Base-by-base conservation (phyloP, 2,888 invertebrate genomes). In the Phyllotreta cruciferae region DNA sequence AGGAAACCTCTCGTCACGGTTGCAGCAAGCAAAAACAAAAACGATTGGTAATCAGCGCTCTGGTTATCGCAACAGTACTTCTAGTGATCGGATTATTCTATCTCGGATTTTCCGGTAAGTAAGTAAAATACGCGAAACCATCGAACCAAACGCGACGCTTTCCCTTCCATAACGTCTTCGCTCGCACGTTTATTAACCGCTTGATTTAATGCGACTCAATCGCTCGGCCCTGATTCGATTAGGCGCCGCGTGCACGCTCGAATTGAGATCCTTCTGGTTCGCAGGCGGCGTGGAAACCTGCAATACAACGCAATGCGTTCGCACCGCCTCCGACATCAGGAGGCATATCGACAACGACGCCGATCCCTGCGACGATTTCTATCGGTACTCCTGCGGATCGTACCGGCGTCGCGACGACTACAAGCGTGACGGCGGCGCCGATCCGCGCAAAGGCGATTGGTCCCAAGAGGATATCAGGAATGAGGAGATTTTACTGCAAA, bases 291-390 rank as follows among this genome's bases (percentile, higher is more conserved):
- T 70, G n/a, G 65, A 71, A 52, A 70, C 73, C 13, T 78, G 78
- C 62, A 71, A 71, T 10, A 69, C 73, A 34, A 49, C 72, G 2
- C 57, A 68, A 36, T 78, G 78, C 60, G 70, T 73, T 36, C 65
- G 64, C 14, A 69, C 71, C 87, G 90, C 91, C 0, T 86, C 88
- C 2, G 85, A 85, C 66, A 81, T 92, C 13, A 80, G 90, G 38
- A 81, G 83, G 62, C 88, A 87, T 75, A 88, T 91, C 85, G 88
- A 92, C 71, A 79, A 82, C 2, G 78, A 80, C 6, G 85, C 87
- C 24, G 87, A 90, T 68, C 91, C 91, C 0, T 92, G 92, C 75
- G 89, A 91, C 70, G 90, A 92, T 77, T 92, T 92, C 80, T 92
- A 91, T 79, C 83, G 87, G 72, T 91, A 90, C 76, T 86, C 91